Conservation (phyloP, 2,113 vertebrate species). For the Megalops atlanticus region DNA sequence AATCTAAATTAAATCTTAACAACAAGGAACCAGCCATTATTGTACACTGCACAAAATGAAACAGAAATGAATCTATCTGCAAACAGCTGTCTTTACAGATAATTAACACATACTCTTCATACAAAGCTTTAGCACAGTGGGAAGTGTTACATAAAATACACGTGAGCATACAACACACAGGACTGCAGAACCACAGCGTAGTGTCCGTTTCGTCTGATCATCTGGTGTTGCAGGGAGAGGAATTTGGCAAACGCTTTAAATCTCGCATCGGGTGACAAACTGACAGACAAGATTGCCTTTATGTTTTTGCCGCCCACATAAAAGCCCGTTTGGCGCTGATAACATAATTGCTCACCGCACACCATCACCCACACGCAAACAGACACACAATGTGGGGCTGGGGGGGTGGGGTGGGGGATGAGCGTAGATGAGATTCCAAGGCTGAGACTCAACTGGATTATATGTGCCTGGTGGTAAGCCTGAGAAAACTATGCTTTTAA, state of each 20-base stretch:
- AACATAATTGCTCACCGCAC: constrained; percentile 48
- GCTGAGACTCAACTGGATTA: constrained; percentile 14
- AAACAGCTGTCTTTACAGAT: not conserved
- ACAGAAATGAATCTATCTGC: not conserved
- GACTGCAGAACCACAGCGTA: not conserved
- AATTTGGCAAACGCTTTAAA: constrained; percentile 53
- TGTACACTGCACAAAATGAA: not conserved
- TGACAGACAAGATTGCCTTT: constrained; percentile 35
- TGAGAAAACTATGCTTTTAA: not conserved
- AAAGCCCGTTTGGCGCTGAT: constrained; percentile 46
- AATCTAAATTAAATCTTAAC: not conserved
- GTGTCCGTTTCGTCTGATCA: not conserved
- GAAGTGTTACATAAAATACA: not conserved
- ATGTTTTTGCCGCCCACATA: constrained; percentile 45
- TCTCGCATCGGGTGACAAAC: constrained; percentile 58
- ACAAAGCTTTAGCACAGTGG: not conserved
- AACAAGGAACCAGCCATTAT: not conserved
- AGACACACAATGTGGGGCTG: constrained; percentile 14
- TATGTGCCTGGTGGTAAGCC: constrained; percentile 1
- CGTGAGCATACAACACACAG: not conserved
- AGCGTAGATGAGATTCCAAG: constrained; percentile 20
- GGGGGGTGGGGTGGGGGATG: not conserved
- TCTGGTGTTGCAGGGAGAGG: not conserved
- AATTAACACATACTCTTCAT: constrained; percentile 12
- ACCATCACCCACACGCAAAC: constrained; percentile 30